Evolutionary conservation across 2,113 vertebrate species (phyloP).

Genomic region (Condylura cristata): DNA sequence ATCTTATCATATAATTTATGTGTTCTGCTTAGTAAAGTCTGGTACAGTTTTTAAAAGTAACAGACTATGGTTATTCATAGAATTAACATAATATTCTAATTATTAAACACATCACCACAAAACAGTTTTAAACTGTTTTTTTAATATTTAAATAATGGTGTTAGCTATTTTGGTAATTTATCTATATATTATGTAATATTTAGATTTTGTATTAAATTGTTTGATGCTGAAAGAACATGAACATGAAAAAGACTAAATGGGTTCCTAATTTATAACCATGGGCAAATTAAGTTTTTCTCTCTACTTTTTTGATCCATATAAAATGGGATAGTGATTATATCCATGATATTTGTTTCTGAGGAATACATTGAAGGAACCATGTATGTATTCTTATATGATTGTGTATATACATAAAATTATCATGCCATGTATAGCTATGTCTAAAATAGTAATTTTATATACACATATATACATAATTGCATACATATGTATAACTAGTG

Average conservation of each 20-base stretch:
- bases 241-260: background rate
- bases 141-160: background rate
- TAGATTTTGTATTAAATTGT: background rate
- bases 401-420: too few species aligned
- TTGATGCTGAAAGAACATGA: background rate
- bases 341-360: background rate
- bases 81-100: background rate
- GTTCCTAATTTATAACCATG: background rate
- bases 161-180: background rate
- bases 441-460: background rate
- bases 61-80: background rate
- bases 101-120: background rate
- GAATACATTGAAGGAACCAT: background rate
- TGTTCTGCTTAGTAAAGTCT: background rate
- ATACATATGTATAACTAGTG: background rate
- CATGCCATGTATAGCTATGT: too few species aligned
- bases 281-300: background rate
- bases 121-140: background rate
- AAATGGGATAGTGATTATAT: background rate
- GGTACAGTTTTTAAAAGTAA: background rate
- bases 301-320: background rate
- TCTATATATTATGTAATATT: background rate
- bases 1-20: background rate
- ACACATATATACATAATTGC: background rate
- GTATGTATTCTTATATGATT: background rate